phyloP scores from a whole-genome alignment of 2,888 invertebrate species.

The Coenonympha arcania region DNA sequence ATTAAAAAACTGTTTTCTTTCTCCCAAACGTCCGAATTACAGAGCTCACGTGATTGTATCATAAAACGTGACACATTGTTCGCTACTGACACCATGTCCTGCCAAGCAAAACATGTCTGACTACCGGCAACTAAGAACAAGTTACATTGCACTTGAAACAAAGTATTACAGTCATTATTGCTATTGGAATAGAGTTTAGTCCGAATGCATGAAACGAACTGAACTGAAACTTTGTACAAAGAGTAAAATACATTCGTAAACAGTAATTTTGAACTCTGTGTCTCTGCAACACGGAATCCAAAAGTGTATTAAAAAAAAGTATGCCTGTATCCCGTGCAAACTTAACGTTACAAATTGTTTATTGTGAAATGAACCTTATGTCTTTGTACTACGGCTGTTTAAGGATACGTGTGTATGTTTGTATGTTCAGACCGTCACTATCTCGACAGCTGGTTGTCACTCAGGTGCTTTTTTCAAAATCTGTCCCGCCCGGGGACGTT shows the following conservation, averaged over 20 bases:
- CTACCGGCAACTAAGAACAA: slow-evolving; percentile 23
- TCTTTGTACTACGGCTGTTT: not conserved
- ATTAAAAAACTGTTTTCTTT: not conserved
- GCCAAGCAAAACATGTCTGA: slow-evolving; percentile 30
- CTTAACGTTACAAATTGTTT: slow-evolving; percentile 2
- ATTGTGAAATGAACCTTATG: slow-evolving; percentile 15
- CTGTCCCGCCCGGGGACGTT: slow-evolving; percentile 32
- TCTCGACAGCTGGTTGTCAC: slow-evolving; percentile 37
- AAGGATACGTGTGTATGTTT: slow-evolving; percentile 9
- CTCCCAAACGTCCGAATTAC: slow-evolving; percentile 5
- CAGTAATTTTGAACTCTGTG: slow-evolving; percentile 10
- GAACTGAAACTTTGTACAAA: slow-evolving; percentile 13
- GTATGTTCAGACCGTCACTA: slow-evolving; percentile 30
- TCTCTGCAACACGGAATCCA: not conserved
- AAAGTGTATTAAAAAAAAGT: slow-evolving; percentile 19
- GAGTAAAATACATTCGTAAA: slow-evolving; percentile 2
- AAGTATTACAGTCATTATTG: slow-evolving; percentile 14
- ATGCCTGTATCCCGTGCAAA: slow-evolving; percentile 17
- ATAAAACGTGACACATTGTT: slow-evolving; percentile 32
- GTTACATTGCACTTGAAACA: not conserved
- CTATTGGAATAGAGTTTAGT: slow-evolving; percentile 4
- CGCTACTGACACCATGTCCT: slow-evolving; percentile 32
- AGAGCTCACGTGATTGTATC: slow-evolving; percentile 19
- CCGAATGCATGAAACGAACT: slow-evolving; percentile 16
- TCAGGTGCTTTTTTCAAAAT: slow-evolving; percentile 35